Evolutionary conservation across 1,140 invertebrate species (phyloP), one percentile per base, ranked within the genome.

Genomic region (Whitmania pigra): DNA sequence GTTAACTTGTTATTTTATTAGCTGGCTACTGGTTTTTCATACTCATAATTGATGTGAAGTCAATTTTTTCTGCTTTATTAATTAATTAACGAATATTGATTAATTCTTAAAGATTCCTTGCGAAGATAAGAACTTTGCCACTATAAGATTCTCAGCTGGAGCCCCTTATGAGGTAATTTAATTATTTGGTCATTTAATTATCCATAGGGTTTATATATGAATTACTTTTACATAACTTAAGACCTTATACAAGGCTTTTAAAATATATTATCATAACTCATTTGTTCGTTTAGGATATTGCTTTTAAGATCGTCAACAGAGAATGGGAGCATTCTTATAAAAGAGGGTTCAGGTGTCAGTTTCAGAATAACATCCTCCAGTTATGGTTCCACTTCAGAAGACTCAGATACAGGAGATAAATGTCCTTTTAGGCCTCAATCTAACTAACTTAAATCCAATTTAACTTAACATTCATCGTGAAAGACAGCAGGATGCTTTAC

Each of bases 271-370:
- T 63, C 18, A 63, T 63, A 63, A 0, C 18, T 63, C 29, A 13
- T 63, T 25, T 63, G 29, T 63, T 25, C 11, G 11, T 17, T 63
- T 31, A 63, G 57, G 57, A 99, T 81, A 98, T 99, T 77, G 96
- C 94, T 0, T 99, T 99, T 82, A 99, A 99, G 84, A 97, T 99
- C 74, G 95, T 99, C 0, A 97, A 94, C 81, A 86, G 94, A 73
- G 96, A 99, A 84, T 99, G 96, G 96, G 96, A 99, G 82, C 96
- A 95, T 83, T 97, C 94, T 0, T 96, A 98, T 81, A 98, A 97
- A 82, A 85, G 93, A 73, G 96, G 96, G 40, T 99, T 97, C 82
- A 86, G 94, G 67, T 97, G 95, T 83, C 95, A 99, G 81, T 99
- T 99, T 84, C 93, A 97, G 78, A 98, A 99, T 82, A 97, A 98